Evolutionary conservation across 37 sponge, comb jelly and placozoan species (phyloP), one percentile per base, ranked within the genome.

Genomic region (Eunapius fragilis): DNA sequence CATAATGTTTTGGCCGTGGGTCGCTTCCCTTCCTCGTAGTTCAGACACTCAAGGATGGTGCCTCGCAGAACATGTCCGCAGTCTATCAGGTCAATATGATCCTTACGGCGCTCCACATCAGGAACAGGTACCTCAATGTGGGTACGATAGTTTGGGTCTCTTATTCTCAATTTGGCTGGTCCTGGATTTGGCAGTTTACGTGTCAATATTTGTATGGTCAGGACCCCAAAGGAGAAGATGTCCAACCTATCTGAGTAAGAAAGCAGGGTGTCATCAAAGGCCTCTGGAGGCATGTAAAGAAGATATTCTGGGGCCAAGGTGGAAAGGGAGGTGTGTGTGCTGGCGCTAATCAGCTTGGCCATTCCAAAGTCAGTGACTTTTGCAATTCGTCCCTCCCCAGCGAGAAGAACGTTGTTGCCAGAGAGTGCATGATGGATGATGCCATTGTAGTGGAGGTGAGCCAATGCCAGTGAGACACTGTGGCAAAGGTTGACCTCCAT

Each of bases 291-390:
- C 83, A 82, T 82, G 72, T 82, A 82, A 14, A 28, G 31, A 2
- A 48, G 45, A 71, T n/a, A 32, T 68, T 74, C 83, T 71, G 86
- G 86, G 33, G 28, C 13, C 47, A 71, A 73, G 28, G 79, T 86
- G 12, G 72, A 49, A 13, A 12, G 75, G 3, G 85, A 5, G 25
- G 30, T 30, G 32, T 48, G 32, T 2, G 0, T 2, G 23, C 36
- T 14, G 24, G 72, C 31, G 74, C 76, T 76, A 3, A 32, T 47
- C n/a, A 87, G 68, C 28, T 22, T 87, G 27, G 81, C 33, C 87
- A 88, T 69, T 4, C 88, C 88, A 82, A 88, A 88, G 78, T 88
- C 88, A 12, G 78, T 69, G 23, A 88, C 49, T 36, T 88, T 88
- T 23, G 88, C 88, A 70, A 31, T 67, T 35, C 37, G 22, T 2